Evolutionary conservation across 2,113 vertebrate genomes (phyloP), one percentile per base, ranked within the genome.

Genomic region (Lipophrys pholis): DNA sequence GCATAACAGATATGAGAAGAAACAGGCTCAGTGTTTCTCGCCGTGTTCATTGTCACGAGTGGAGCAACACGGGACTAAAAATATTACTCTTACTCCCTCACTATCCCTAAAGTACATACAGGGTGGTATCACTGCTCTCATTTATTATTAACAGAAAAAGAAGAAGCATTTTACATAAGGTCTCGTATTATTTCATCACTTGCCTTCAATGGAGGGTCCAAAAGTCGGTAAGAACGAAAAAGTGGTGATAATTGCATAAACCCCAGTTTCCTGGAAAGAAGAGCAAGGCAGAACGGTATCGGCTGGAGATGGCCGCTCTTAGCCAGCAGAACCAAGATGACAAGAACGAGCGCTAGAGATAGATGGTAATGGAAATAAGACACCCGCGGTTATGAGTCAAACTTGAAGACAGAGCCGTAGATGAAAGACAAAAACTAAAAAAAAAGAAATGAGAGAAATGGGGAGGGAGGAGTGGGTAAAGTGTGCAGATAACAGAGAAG

Each of bases 281-380:
- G 45, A 48, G 9, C 1, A 41, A 50, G 38, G 7, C 0, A 1
- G 30, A 3, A 7, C 48, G 10, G 43, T 6, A 16, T 11, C 0
- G 45, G 52, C 11, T 49, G 65, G 65, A 56, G 36, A 57, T n/a
- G 45, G 63, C 39, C 8, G 43, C 67, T 50, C 3, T 54, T 42
- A 56, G 57, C 45, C 39, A 43, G 58, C 16, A 73, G 52, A 76
- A 69, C 30, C 55, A 49, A 48, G 50, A 45, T 68, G 60, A 69
- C 8, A 30, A 49, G 53, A 59, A 39, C 9, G 21, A 59, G 78
- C 16, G 21, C 50, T 52, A 45, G 53, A 76, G 68, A 76, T 46
- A 43, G 80, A 81, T 52, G 45, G 69, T 72, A 82, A 83, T 60
- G 8, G 38, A 68, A 77, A 75, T 61, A 39, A 63, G 16, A 38